Percentiles rank a stretch among this genome's conserved stretches.
Evolutionary conservation across 2,888 invertebrate genomes (phyloP).

Genomic region (Amphipyra tragopoginis): DNA sequence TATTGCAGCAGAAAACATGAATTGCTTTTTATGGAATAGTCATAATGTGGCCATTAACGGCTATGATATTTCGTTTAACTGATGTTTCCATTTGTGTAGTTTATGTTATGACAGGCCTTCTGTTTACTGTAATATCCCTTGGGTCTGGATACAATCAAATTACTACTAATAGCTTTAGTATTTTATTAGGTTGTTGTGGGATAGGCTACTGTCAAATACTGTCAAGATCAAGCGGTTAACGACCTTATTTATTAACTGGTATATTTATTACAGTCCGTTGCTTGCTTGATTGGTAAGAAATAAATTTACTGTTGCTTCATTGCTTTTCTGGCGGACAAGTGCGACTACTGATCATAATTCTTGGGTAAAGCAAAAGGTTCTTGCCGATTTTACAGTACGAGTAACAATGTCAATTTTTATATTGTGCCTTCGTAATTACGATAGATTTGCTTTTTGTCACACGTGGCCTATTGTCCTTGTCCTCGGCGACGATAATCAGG

Average conservation of each 20-base stretch:
- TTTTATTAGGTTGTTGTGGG: constrained; percentile 32
- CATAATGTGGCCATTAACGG: constrained; percentile 11
- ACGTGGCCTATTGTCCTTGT: too few relatives aligned
- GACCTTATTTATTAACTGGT: constrained; percentile 20
- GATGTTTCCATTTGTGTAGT: constrained; percentile 11
- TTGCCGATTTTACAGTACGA: background rate
- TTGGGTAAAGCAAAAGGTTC: background rate
- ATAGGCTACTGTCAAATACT: constrained; percentile 41
- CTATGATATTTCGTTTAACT: constrained; percentile 12
- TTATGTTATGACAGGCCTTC: constrained; percentile 3
- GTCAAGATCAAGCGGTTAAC: constrained; percentile 31
- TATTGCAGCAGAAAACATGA: too few relatives aligned
- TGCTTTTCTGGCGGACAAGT: background rate
- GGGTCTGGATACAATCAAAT: constrained; percentile 26
- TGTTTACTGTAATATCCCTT: constrained; percentile 9
- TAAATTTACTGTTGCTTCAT: background rate
- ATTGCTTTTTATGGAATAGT: constrained; percentile 1
- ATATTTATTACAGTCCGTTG: constrained; percentile 8
- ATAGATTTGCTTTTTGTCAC: too few relatives aligned
- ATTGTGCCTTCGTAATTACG: too few relatives aligned
- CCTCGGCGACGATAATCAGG: too few relatives aligned
- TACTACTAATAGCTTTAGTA: constrained; percentile 30
- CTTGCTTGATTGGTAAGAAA: constrained; percentile 12
- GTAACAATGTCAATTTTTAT: too few relatives aligned
- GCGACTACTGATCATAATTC: background rate